Conservation (phyloP, 1,140 invertebrate genomes). For the Asobara japonica region DNA sequence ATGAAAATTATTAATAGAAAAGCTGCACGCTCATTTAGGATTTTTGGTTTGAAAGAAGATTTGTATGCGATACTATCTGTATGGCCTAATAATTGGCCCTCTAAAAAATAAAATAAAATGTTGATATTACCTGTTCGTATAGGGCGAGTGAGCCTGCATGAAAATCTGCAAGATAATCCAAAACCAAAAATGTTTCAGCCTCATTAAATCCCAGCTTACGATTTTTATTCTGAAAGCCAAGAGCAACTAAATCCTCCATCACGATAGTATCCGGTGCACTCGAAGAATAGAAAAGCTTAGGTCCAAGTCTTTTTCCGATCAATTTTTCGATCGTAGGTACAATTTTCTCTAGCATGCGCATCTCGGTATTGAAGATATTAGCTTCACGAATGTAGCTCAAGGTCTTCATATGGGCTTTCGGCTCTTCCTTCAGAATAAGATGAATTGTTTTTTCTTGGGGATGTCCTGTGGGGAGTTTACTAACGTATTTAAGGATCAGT, state of each 20-base stretch:
- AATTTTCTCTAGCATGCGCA: conserved; percentile 19
- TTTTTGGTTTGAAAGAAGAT: too few species aligned
- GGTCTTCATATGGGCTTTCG: not conserved
- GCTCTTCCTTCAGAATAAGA: not conserved
- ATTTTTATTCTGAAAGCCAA: conserved; percentile 63
- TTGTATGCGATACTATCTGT: not conserved
- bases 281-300: conserved; percentile 29
- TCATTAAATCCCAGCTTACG: conserved; percentile 62
- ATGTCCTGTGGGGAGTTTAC: not conserved
- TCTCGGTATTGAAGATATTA: conserved; percentile 32
- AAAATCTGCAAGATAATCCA: conserved; percentile 66
- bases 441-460: not conserved
- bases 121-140: conserved; percentile 53
- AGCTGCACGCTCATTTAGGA: not conserved
- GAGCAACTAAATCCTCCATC: conserved; percentile 61
- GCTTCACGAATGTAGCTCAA: not conserved
- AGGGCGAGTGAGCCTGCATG: conserved; percentile 66
- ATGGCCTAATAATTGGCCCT: not conserved
- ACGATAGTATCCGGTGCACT: conserved; percentile 52
- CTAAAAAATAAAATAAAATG: not conserved
- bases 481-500: not conserved
- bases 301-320: conserved; percentile 10
- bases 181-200: conserved; percentile 56
- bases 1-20: not conserved
- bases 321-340: conserved; percentile 32